These are phyloP conservation scores for Myripristis jacobus DNA, from an alignment of 2,797 vertebrate genomes.

Conservation along the genomic window DNA sequence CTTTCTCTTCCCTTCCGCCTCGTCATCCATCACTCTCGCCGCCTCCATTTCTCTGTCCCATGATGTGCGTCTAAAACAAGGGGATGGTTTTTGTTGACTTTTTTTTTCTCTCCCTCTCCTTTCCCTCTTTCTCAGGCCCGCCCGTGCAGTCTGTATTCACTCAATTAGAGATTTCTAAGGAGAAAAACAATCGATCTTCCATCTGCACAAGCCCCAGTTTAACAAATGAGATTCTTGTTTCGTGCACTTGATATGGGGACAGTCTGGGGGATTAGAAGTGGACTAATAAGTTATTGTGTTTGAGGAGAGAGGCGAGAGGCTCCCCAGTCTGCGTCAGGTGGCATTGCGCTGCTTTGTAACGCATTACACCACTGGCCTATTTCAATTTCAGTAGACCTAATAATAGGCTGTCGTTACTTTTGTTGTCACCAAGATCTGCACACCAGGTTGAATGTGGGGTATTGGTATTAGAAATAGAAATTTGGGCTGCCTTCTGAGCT, in stretches of 20 bases:
- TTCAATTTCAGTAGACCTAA: too few species aligned
- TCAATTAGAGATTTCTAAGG: constrained; percentile 96
- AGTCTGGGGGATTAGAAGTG: constrained; percentile 91
- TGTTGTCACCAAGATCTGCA: too few species aligned
- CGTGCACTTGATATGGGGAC: constrained; percentile 94
- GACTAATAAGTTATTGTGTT: constrained; percentile 91
- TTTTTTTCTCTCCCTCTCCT: constrained; percentile 53
- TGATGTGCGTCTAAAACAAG: constrained; percentile 66
- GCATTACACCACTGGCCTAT: too few species aligned
- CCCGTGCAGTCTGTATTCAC: constrained; percentile 88
- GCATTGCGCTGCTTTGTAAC: too few species aligned
- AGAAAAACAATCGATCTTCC: constrained; percentile 93
- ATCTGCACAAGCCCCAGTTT: constrained; percentile 94
- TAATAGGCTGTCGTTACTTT: too few species aligned
- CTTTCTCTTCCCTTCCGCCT: constrained; percentile 26
- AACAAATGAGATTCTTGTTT: constrained; percentile 98
- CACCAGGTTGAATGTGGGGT: too few species aligned
- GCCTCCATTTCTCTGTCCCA: constrained; percentile 66
- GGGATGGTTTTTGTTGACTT: constrained; percentile 68
- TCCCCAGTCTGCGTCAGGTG: not conserved
- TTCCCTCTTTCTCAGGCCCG: constrained; percentile 27
- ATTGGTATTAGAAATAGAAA: too few species aligned
- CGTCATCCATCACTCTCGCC: constrained; percentile 66
- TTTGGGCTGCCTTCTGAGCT: too few species aligned
- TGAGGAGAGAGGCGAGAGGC: constrained; percentile 59